Conservation (phyloP, 2,113 vertebrate genomes). For the Cyanistes caeruleus region DNA sequence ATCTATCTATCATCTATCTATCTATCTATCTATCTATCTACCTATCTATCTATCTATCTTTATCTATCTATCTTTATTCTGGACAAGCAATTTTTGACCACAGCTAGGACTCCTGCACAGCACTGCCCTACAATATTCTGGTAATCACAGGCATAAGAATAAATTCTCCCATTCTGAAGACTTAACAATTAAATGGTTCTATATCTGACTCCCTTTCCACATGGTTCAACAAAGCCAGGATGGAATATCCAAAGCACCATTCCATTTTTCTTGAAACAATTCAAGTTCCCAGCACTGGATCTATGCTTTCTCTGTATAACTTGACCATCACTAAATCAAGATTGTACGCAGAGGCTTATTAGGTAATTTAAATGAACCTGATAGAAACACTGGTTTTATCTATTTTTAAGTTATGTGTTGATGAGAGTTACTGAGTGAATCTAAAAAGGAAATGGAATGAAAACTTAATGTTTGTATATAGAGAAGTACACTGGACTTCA, state of each 20-base stretch:
- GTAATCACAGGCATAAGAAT: neutral
- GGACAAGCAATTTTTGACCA: neutral
- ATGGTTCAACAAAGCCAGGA: neutral
- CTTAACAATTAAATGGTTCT: neutral
- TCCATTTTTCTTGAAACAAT: neutral
- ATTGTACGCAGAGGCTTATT: neutral
- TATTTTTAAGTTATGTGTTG: neutral
- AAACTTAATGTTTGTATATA: neutral
- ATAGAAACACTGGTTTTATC: neutral
- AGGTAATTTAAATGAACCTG: neutral
- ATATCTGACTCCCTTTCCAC: neutral
- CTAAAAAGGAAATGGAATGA: neutral
- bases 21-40: too few relatives aligned
- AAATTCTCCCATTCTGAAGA: neutral
- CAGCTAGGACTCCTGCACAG: neutral
- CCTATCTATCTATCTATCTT: too few relatives aligned
- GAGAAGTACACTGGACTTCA: neutral
- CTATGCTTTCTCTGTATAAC: neutral
- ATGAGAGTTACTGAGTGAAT: neutral
- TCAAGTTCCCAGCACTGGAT: neutral
- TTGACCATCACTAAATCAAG: neutral
- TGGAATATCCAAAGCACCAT: neutral
- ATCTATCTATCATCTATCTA: too few relatives aligned
- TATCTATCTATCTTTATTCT: neutral
- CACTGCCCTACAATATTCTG: neutral